Conservation (phyloP, 2,797 vertebrate genomes). For the Harpagifer antarcticus region DNA sequence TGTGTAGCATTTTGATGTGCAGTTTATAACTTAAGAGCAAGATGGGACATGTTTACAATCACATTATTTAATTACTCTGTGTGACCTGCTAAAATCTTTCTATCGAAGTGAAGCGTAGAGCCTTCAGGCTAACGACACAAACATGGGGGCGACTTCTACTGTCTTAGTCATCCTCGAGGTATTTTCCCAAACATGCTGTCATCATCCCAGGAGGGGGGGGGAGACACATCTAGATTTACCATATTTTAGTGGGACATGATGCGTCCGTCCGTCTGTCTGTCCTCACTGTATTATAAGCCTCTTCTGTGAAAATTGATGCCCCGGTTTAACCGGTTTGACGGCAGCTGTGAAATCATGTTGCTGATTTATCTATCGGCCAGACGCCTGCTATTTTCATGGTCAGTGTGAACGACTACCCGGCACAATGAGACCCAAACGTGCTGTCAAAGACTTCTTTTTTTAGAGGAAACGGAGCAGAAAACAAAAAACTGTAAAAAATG, state of each 20-base stretch:
- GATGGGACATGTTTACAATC: constrained; percentile 10
- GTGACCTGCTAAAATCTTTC: constrained; percentile 21
- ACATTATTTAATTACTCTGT: constrained; percentile 20
- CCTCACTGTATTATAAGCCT: constrained; percentile 68
- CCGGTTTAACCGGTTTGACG: constrained; percentile 61
- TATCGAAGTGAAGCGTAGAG: constrained; percentile 30
- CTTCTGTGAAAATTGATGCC: constrained; percentile 56
- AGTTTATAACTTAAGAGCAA: constrained; percentile 2
- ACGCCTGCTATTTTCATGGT: constrained; percentile 63
- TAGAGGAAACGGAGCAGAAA: constrained; percentile 6
- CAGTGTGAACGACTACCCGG: constrained; percentile 18
- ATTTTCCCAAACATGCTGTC: constrained; percentile 69
- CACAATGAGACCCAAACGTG: constrained; percentile 33
- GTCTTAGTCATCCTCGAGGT: constrained; percentile 58
- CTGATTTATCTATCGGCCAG: constrained; percentile 65
- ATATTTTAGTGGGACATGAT: constrained; percentile 53
- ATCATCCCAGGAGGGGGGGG: constrained; percentile 22
- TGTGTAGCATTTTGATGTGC: neutral
- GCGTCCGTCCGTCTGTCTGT: constrained; percentile 56
- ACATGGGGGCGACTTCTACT: constrained; percentile 30
- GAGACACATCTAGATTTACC: constrained; percentile 60
- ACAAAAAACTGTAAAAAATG: neutral
- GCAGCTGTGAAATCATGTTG: constrained; percentile 73
- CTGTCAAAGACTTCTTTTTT: constrained; percentile 17
- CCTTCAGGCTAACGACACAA: constrained; percentile 35